phyloP scores from a whole-genome alignment of 1,140 invertebrate genomes.

The Vollenhovia emeryi region DNA sequence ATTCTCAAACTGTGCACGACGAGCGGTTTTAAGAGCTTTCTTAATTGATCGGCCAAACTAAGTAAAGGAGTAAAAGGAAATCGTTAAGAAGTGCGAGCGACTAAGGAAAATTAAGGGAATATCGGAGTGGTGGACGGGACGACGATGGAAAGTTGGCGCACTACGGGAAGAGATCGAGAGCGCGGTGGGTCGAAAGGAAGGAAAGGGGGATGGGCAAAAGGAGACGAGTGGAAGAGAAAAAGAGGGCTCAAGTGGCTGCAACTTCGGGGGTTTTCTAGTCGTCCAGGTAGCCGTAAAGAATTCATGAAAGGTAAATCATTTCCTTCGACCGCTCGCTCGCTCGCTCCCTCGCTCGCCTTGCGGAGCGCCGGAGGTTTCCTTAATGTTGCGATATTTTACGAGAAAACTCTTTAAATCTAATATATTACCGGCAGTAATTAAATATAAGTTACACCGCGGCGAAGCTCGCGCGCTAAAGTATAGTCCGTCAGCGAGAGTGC shows the following conservation, averaged over 20 bases:
- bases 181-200: conserved; percentile 45
- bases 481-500: conserved; percentile 46
- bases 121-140: conserved; percentile 39
- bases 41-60: conserved; percentile 52
- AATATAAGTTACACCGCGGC: conserved; percentile 79
- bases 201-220: neutral
- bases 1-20: conserved; percentile 16
- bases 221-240: conserved; percentile 33
- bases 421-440: conserved; percentile 84
- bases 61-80: conserved; percentile 44
- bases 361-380: conserved; percentile 78
- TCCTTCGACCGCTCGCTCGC: conserved; percentile 64
- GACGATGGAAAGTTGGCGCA: conserved; percentile 40
- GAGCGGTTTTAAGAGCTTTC: conserved; percentile 38
- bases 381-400: conserved; percentile 84
- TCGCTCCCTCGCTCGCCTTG: conserved; percentile 41
- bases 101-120: conserved; percentile 66
- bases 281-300: conserved; percentile 73
- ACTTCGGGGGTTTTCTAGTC: conserved; percentile 66
- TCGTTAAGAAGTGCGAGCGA: conserved; percentile 48
- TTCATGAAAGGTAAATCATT: conserved; percentile 82
- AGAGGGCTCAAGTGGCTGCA: conserved; percentile 65
- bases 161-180: conserved; percentile 31
- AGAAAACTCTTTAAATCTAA: conserved; percentile 84
- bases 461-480: conserved; percentile 61